Evolutionary conservation across 2,113 vertebrate species (phyloP).

Genomic region (Nipponia nippon): DNA sequence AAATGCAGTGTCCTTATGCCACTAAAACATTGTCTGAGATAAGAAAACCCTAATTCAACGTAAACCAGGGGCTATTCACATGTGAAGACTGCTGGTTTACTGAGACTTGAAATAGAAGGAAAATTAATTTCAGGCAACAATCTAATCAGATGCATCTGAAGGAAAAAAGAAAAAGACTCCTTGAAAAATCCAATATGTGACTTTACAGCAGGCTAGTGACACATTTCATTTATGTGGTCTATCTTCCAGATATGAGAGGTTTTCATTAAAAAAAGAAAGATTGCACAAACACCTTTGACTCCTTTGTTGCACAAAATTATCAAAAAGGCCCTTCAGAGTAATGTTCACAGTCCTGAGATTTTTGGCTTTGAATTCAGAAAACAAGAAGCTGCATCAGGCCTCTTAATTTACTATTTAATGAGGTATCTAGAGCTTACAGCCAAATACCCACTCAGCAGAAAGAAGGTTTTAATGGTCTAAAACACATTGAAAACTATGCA

Average conservation of each 20-base stretch:
- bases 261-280: conserved; percentile 10
- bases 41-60: background rate
- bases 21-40: background rate
- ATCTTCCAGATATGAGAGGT: background rate
- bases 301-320: background rate
- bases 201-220: background rate
- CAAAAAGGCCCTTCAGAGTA: background rate
- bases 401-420: background rate
- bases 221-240: background rate
- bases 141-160: background rate
- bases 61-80: background rate
- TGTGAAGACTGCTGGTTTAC: background rate
- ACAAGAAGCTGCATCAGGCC: background rate
- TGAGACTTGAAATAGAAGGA: background rate
- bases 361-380: background rate
- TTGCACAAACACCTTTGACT: background rate
- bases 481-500: background rate
- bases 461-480: background rate
- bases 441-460: background rate
- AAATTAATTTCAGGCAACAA: background rate
- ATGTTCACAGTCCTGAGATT: background rate
- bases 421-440: background rate
- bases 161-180: background rate
- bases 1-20: background rate
- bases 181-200: background rate